These are phyloP conservation scores for Schlechtendalia chinensis DNA, from an alignment of 1,140 invertebrate species.

Conservation along the genomic window DNA sequence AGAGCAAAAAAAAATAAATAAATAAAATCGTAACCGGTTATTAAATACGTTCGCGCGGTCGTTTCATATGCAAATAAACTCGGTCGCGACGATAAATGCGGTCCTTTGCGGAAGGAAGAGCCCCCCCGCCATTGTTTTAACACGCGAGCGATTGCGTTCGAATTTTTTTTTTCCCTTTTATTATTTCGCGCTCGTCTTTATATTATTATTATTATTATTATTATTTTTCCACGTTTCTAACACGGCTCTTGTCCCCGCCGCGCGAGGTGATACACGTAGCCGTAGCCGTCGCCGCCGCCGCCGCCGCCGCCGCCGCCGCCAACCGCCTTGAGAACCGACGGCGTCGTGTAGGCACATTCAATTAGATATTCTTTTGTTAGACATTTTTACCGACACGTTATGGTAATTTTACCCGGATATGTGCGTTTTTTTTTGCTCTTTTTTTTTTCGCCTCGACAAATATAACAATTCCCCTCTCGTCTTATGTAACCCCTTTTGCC, in stretches of 20 bases:
- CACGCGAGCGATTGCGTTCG: background rate
- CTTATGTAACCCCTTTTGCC: constrained; percentile 15
- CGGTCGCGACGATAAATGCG: constrained; percentile 9
- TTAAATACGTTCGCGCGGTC: background rate
- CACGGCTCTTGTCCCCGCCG: constrained; percentile 6
- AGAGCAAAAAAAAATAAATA: constrained; percentile 31
- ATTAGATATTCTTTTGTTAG: constrained; percentile 49
- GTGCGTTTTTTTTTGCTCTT: constrained; percentile 45
- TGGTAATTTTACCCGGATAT: constrained; percentile 48
- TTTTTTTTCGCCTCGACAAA: constrained; percentile 23
- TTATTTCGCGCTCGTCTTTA: background rate
- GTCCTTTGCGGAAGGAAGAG: constrained; percentile 48
- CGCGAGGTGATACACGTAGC: background rate
- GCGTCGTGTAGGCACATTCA: background rate
- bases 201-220: background rate
- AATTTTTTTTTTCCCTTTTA: background rate
- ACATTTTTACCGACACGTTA: constrained; percentile 41
- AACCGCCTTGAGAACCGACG: constrained; percentile 36
- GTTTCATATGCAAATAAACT: constrained; percentile 47
- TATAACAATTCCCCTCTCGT: constrained; percentile 32
- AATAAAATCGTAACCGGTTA: constrained; percentile 44
- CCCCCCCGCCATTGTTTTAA: constrained; percentile 44
- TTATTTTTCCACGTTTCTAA: constrained; percentile 9
- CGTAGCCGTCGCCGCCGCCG: background rate
- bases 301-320: background rate